Base-by-base conservation (phyloP, 92 coral and sea anemone species). In the Phenganax marumi region DNA sequence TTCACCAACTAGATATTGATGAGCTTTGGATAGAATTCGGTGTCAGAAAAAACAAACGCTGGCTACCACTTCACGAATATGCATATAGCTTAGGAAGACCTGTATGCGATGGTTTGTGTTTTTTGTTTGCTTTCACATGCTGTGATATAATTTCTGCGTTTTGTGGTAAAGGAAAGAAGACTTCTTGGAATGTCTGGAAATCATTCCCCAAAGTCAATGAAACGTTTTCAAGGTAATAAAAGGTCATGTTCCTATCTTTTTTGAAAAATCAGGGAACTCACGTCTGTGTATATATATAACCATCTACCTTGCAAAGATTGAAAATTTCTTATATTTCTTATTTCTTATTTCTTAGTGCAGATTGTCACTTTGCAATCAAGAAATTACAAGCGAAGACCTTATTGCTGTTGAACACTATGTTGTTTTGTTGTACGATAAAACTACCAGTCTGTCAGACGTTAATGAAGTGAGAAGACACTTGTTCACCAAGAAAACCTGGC, bases 21-120 rank as follows among this genome's bases (percentile, higher is more conserved):
- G 73, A 86, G 73, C 79, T 89, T 51, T 88, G 87, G 90, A 64
- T 88, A 50, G 81, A 75, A 5, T 79, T 71, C 79, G 90, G 90
- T 3, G 77, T 61, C 14, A 85, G 87, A 50, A 90, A 84, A 70
- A 71, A 87, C 25, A 33, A 66, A n/a, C 85, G 86, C 17, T 87
- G 80, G 77, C 66, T 90, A 47, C 78, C 87, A 17, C 79, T 82
- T 65, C 89, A 90, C 68, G 84, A 19, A 49, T 84, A 80, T 12
- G 85, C 85, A 23, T 50, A 81, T 52, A 53, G 73, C 8, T 70
- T 87, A 16, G 57, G 83, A 52, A 65, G 50, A 43, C 73, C 69
- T 8, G n/a, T 66, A 52, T 76, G 80, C 68, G 58, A 50, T 24
- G 75, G 55, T 57, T 68, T 78, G 21, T 87, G 83, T 1, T 87